Evolutionary conservation across 2,888 invertebrate genomes (phyloP).

Genomic region (Meandrusa payeni): DNA sequence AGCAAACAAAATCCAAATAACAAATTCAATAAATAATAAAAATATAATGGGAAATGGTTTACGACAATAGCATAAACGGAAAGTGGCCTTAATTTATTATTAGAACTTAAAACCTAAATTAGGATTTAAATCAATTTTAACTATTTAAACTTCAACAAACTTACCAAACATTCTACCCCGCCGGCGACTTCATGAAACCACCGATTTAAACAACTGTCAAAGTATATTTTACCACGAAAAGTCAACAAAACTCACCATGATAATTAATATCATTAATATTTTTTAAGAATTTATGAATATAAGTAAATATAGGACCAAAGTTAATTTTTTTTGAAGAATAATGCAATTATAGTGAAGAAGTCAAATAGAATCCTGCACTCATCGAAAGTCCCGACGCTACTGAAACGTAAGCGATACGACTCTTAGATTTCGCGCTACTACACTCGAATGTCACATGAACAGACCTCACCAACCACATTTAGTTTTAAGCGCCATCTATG

Average conservation of each 20-base stretch:
- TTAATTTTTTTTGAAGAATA: no score
- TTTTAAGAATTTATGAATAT: no score
- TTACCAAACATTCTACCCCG: conserved; percentile 72
- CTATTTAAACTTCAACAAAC: conserved; percentile 38
- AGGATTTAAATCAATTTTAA: no score
- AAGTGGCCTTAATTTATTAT: no score
- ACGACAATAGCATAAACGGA: no score
- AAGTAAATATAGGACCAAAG: no score
- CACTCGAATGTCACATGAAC: conserved; percentile 33
- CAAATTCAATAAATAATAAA: no score
- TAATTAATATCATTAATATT: no score
- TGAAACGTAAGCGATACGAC: conserved; percentile 64
- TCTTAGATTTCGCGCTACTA: conserved; percentile 57
- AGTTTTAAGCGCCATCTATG: conserved; percentile 35
- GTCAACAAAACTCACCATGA: conserved; percentile 12
- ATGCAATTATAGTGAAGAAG: no score
- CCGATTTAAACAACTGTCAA: conserved; percentile 58
- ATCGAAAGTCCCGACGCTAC: conserved; percentile 64
- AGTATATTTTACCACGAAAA: conserved; percentile 43
- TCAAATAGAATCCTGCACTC: conserved; percentile 41
- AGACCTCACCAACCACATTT: conserved; percentile 28
- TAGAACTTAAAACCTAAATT: no score
- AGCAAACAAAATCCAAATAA: no score
- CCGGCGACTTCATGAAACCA: conserved; percentile 50
- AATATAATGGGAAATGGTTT: no score